Evolutionary conservation across 2,113 vertebrate species (phyloP).

Genomic region (Nothocercus julius): DNA sequence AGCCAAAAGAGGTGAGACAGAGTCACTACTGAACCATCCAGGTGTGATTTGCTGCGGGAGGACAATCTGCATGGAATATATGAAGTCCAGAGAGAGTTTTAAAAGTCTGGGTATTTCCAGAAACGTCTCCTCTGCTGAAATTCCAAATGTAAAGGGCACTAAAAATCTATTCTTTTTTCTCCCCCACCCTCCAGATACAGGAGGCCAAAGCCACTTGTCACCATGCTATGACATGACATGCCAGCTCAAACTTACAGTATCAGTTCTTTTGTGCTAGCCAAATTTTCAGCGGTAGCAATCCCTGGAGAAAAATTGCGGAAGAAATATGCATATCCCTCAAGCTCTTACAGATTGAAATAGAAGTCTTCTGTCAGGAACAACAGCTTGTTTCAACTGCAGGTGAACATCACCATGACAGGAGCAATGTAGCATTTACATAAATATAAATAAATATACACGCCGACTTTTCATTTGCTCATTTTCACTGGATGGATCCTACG

Average conservation of each 20-base stretch:
- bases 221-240: rapidly evolving
- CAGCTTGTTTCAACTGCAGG: not conserved
- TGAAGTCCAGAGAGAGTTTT: not conserved
- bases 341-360: not conserved
- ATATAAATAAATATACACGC: not conserved
- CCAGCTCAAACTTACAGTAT: not conserved
- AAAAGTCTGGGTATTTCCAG: not conserved
- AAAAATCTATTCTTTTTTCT: not conserved
- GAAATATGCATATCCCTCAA: not conserved
- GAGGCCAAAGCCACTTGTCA: not conserved
- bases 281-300: not conserved
- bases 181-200: not conserved
- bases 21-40: not conserved
- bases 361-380: not conserved
- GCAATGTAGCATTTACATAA: not conserved
- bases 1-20: not conserved
- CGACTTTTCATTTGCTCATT: not conserved
- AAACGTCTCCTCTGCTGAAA: not conserved
- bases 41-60: not conserved
- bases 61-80: not conserved
- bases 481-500: not conserved
- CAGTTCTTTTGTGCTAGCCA: not conserved
- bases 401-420: not conserved
- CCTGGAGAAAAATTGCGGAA: not conserved
- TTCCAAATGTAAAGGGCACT: not conserved